Base-by-base conservation (phyloP, 2,113 vertebrate genomes). In the Melospiza georgiana region DNA sequence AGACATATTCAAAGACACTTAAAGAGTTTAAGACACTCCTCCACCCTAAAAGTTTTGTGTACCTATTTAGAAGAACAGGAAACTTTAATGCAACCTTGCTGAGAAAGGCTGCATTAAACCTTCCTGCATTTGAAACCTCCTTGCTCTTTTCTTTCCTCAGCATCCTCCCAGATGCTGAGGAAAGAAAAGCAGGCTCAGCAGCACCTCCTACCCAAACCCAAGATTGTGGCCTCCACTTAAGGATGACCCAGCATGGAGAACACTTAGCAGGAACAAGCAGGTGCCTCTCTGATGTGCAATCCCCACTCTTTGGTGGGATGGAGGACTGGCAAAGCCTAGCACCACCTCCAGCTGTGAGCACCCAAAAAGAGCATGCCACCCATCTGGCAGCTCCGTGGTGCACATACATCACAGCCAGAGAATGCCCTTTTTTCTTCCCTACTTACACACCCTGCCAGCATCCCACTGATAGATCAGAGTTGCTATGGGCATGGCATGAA, bases 281-380 rank as follows among this genome's bases (percentile, higher is more conserved):
- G 22, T 52, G 31, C 35, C 51, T 74, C 54, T 49, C 6, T 2
- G 0, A 24, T 0, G 2, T 30, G 33, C 43, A 62, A 39, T 13
- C 18, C 25, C 49, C 11, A 2, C 20, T 44, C 33, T 43, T 51
- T 2, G 5, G 31, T 15, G 55, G 67, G 54, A 33, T 4, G 27
- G 14, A 51, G 12, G 31, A 27, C 11, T 28, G 51, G 65, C 54
- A 68, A 35, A 72, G 39, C 54, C 8, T 1, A n/a, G 67, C 61
- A 65, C 5, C 3, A 1, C 30, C 35, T 59, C 17, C 44, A 86
- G 72, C 84, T 61, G 7, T 4, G 37, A 62, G 52, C 28, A 31
- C 39, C 23, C 27, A 44, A 39, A 76, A 22, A 25, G 21, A 73
- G 27, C 4, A 1, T 14, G 12, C 24, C 27, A 16, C 1, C 5